Evolutionary conservation across 2,797 vertebrate genomes (phyloP), one percentile per base, ranked within the genome.

Genomic region (Cyprinella venusta): DNA sequence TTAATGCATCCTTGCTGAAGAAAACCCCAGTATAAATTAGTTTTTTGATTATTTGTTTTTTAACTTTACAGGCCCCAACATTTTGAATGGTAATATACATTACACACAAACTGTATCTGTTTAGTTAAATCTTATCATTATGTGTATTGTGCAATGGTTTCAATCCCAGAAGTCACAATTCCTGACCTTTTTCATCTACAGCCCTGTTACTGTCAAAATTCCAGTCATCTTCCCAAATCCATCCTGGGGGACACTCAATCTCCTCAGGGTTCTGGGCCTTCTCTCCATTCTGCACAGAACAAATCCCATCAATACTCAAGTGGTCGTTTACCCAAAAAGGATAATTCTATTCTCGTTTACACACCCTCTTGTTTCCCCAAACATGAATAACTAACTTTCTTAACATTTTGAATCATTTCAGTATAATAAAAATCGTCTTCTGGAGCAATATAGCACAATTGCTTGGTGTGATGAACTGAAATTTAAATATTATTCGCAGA

Each of bases 161-260:
- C n/a, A 26, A 54, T 74, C 48, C 21, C 6, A 64, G 8, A 12
- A 61, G 24, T 36, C 2, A 79, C 65, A 16, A 50, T 30, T 85
- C 30, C 80, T 65, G 77, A 98, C 98, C 98, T 40, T 91, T 95
- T 86, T 99, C 98, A 90, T 99, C 98, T 19, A 99, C 97, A 10
- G 98, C 97, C 89, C 96, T 92, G 90, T 99, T 98, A 87, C 94
- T 96, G 90, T 99, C 98, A 0, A 95, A 96, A 83, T 86, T 94
- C 98, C 98, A 99, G 0, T 93, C 94, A 30, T 97, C 97, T 71
- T 97, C 95, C 96, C 96, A 98, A 10, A 87, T 90, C 98, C 98
- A 99, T 40, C 97, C 97, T 72, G 91, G 85, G 42, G 97, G 97
- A 90, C 97, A 98, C 0, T 95, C 96, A 88, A 97, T 90, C 82